Base-by-base conservation (phyloP, 2,888 invertebrate genomes). In the Acanthosoma haemorrhoidale region DNA sequence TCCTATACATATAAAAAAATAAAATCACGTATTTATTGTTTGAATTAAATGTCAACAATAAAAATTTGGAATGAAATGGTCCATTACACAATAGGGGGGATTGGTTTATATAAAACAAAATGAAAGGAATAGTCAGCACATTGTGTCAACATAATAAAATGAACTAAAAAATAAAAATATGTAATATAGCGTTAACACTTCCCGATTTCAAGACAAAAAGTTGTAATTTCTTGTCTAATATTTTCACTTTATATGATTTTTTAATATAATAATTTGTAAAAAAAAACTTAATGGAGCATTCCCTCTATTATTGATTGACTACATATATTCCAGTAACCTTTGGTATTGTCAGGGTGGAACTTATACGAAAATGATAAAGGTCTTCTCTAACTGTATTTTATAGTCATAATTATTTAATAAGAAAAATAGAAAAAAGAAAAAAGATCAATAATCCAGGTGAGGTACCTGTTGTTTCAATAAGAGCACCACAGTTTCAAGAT, bases 1-100 rank as follows among this genome's bases (percentile, higher is more conserved):
- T 67, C 34, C 67, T 67, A 57, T 43, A 67, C 31, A 41, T 31
- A 43, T 67, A 67, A 51, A 67, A 64, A 67, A 67, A 67, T 67
- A 67, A 67, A 67, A 67, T 67, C 67, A 67, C 51, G 51, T 18
- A 32, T 43, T 67, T 51, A 57, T 57, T 67, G 43, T 43, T 64
- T 64, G 41, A 64, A 64, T 41, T 29, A 67, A 67, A 51, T 57
- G 57, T 41, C 32, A 67, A 67, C 51, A 67, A 67, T 51, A 25
- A 51, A 57, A n/a, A n/a, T 16, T 57, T 67, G 29, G 51, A 29
- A 29, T 32, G 16, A 67, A 67, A 25, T 67, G 67, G 67, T 67
- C 67, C 67, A 36, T 51, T 43, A 31, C 9, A n/a, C 2, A 32
- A 32, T 34, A 60, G 32, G 29, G 36, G 15, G 21, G 29, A 36